Evolutionary conservation across 2,113 vertebrate genomes (phyloP), one percentile per base, ranked within the genome.

Genomic region (Cyrtonyx montezumae): DNA sequence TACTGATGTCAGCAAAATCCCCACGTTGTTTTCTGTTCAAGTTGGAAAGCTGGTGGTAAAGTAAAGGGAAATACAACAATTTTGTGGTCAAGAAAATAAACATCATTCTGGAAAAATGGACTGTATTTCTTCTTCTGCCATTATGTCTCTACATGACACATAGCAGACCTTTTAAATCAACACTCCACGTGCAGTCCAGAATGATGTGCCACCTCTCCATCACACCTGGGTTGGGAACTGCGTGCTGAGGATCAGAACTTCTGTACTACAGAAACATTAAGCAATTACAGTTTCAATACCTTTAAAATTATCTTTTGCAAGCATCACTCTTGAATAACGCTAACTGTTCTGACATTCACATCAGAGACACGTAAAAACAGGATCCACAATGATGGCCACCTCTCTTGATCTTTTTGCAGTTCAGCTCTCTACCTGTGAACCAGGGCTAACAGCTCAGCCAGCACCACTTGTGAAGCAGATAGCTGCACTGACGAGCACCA

Each of bases 301-400:
- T 56, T 30, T 74, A 25, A 28, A 80, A 40, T 32, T 5, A 48
- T 42, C 30, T 70, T 81, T 65, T 55, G 34, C n/a, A 59, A 0
- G 0, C 32, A 66, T 49, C 20, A 8, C 9, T 70, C 30, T 74
- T 81, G 87, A 93, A 48, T 43, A 71, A 37, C 4, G 7, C 4
- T 37, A 36, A 49, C 34, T 84, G 45, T 26, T 36, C 66, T 21
- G 40, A 71, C 56, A 66, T 40, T 36, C 69, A 48, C 12, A 23
- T 7, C 40, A 3, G 1, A 1, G 3, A 46, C 34, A 49, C 0
- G 0, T 23, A 63, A 81, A 87, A n/a, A 8, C 42, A 68, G 22
- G 1, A 69, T 6, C 21, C 46, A 23, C 68, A 94, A 71, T 42
- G 32, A 81, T 0, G 7, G 89, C 15, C 42, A 12, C n/a, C 77